Base-by-base conservation (phyloP, 2,797 vertebrate genomes). In the Platalea minor region DNA sequence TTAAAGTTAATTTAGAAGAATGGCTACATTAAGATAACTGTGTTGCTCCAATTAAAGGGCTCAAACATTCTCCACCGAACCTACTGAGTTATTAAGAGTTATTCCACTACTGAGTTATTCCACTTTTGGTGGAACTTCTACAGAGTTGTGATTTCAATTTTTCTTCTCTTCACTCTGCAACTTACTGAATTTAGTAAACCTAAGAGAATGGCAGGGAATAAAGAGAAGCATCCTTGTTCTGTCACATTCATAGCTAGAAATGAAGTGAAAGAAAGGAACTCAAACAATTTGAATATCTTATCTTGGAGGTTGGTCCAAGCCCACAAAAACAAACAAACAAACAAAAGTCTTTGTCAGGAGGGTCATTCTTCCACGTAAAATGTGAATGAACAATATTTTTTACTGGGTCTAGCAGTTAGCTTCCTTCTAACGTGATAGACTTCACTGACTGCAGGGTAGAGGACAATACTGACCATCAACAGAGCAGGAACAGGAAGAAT, bases 1-100 rank as follows among this genome's bases (percentile, higher is more conserved):
- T 90, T 77, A 64, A 93, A 91, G 48, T 74, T 94, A 85, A 93
- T 94, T 93, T 93, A 85, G 83, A 96, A 95, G 86, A 92, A 94
- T 61, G 12, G 48, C 81, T 88, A 57, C 74, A 87, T 91, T 94
- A 91, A 93, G 70, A 61, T 69, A 81, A 90, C 35, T 43, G 4
- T 33, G 85, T 82, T 94, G 35, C 70, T 86, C 43, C 72, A 89
- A 59, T 87, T 89, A 94, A 89, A 88, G 63, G 59, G 45, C 29
- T 72, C 37, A 87, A 92, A 85, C 17, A 46, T 64, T 57, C 64
- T 76, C 63, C 48, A 77, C 16, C n/a, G 43, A 88, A 77, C 21
- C 35, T 75, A 24, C 4, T 14, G 35, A 86, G 59, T 63, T 76
- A 81, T 68, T 64, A 65, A 77, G 35, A 35, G 35, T 35, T 35